Evolutionary conservation across 2,113 vertebrate species (phyloP).

Genomic region (Rana temporaria): DNA sequence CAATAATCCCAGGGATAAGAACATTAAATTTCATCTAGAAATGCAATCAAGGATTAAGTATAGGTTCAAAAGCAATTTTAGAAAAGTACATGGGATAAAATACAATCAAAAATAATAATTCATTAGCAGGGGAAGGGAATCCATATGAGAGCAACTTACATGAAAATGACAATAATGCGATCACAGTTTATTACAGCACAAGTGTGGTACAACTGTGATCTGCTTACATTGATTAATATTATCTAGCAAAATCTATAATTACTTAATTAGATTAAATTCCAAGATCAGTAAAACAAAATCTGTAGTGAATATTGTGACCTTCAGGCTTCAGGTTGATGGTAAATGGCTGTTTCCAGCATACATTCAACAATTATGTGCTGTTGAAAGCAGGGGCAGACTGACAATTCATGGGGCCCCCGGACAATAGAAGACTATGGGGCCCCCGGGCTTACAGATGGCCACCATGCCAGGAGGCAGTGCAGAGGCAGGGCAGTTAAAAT

Average conservation of each 20-base stretch:
- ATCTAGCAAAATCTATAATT: constrained; percentile 3
- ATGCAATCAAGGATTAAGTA: constrained; percentile 41
- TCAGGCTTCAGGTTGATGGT: not conserved
- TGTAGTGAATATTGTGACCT: constrained; percentile 11
- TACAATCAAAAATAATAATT: constrained; percentile 16
- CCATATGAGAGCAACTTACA: not conserved
- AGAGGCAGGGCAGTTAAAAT: too few relatives aligned
- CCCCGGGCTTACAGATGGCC: too few relatives aligned
- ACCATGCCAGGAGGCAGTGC: too few relatives aligned
- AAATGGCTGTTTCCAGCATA: too few relatives aligned
- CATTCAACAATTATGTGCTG: too few relatives aligned
- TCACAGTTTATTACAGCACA: not conserved
- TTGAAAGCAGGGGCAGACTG: too few relatives aligned
- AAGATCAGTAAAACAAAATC: not conserved
- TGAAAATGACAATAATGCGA: not conserved
- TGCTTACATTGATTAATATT: not conserved
- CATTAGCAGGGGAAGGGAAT: not conserved
- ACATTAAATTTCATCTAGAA: constrained; percentile 34
- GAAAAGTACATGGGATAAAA: constrained; percentile 5
- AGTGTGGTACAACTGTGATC: not conserved
- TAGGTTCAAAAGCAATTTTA: constrained; percentile 25
- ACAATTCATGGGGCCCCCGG: too few relatives aligned
- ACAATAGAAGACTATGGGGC: too few relatives aligned
- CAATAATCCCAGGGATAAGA: constrained; percentile 35
- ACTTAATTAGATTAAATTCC: constrained; percentile 6